Base-by-base conservation (phyloP, 2,888 invertebrate species). In the Gasteruption jaculator region DNA sequence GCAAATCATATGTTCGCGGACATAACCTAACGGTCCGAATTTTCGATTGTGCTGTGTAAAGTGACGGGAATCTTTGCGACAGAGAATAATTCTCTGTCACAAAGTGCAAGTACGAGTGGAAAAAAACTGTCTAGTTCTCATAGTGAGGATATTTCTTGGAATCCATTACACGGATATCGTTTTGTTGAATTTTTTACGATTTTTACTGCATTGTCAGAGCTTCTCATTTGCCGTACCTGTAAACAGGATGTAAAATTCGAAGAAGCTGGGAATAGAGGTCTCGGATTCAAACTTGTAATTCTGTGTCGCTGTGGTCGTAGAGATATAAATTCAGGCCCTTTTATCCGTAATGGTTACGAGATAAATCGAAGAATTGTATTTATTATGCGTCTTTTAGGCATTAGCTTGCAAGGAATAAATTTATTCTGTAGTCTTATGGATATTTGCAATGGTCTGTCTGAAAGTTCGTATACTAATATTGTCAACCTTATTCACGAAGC, bases 331-430 rank as follows among this genome's bases (percentile, higher is more conserved):
- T 54, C 52, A 31, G 44, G 49, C 24, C 46, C 52, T 10, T 35
- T 44, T 10, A 43, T 47, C 4, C 37, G 48, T 38, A 48, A 39
- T 24, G 47, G 47, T 14, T 53, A 34, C 38, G 55, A 57, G 46
- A 46, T 55, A 19, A 55, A 55, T 39, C 26, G 52, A 21, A 38
- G 53, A 41, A n/a, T 57, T 29, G 47, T 54, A 38, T 54, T 55
- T 31, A 48, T 46, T 5, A 50, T 54, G 47, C 45, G 52, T 14
- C 39, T 53, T 22, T 15, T 56, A 10, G 53, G 52, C 25, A 31
- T 52, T 29, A 50, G 40, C 43, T 38, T 50, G 42, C 45, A 48
- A 36, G 49, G 52, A 12, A 38, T 56, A 4, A 54, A 54, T 21
- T 19, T 53, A n/a, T 56, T 57, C 48, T 51, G 50, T 31, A 24